phyloP scores from a whole-genome alignment of 2,888 invertebrate genomes.

The Sminthurides aquaticus region DNA sequence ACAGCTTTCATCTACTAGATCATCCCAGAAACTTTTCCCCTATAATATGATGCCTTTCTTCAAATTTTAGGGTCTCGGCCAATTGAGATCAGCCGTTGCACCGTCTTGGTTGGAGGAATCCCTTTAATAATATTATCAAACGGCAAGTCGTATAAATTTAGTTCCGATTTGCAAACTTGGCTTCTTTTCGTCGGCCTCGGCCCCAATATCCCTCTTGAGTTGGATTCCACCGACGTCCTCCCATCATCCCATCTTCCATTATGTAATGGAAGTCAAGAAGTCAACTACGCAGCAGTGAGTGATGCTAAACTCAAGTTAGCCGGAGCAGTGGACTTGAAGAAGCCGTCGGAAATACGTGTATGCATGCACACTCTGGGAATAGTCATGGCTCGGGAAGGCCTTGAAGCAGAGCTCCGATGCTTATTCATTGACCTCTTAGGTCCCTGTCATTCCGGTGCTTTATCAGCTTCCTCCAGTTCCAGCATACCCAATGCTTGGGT shows the following conservation, averaged over 20 bases:
- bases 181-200: slow-evolving; percentile 33
- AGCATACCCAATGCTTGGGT: slow-evolving; percentile 6
- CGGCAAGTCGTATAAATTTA: slow-evolving; percentile 77
- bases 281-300: slow-evolving; percentile 26
- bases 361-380: slow-evolving; percentile 61
- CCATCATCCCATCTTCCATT: neutral
- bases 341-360: slow-evolving; percentile 65
- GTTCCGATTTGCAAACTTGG: slow-evolving; percentile 68
- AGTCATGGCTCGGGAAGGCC: slow-evolving; percentile 58
- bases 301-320: slow-evolving; percentile 48
- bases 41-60: too few species aligned
- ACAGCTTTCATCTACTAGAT: too few species aligned
- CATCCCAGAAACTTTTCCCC: too few species aligned
- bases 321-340: slow-evolving; percentile 61
- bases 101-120: slow-evolving; percentile 54
- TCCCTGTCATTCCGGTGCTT: slow-evolving; percentile 60
- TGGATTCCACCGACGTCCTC: slow-evolving; percentile 13
- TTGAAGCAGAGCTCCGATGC: slow-evolving; percentile 63
- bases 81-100: slow-evolving; percentile 12
- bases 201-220: slow-evolving; percentile 46
- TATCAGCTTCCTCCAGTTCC: slow-evolving; percentile 54
- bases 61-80: slow-evolving; percentile 4
- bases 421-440: slow-evolving; percentile 73
- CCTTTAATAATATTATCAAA: slow-evolving; percentile 77
- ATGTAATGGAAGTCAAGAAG: slow-evolving; percentile 21